A percentile compares a stretch with the other conserved stretches of the same genome.
Evolutionary conservation across 2,888 invertebrate genomes (phyloP).

Genomic region (Charanyca ferruginea): DNA sequence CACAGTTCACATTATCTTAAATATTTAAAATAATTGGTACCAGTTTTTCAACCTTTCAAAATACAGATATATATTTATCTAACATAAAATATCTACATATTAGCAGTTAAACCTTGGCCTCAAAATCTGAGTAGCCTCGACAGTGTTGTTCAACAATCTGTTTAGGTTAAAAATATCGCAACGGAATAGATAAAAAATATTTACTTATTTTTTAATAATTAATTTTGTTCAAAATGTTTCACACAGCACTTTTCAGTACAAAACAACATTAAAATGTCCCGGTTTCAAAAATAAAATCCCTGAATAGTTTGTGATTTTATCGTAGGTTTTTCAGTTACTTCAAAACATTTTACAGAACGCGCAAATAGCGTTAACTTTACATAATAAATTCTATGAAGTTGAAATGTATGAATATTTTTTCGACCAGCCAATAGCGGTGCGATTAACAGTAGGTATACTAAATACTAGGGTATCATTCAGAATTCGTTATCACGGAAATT

Average conservation of each 20-base stretch:
- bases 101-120: slow-evolving; percentile 87
- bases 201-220: slow-evolving; percentile 40
- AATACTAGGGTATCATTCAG: slow-evolving; percentile 81
- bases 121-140: slow-evolving; percentile 85
- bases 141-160: slow-evolving; percentile 82
- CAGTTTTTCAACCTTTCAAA: slow-evolving; percentile 76
- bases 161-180: slow-evolving; percentile 85
- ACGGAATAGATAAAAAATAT: slow-evolving; percentile 74
- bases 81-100: slow-evolving; percentile 83
- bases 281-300: background rate
- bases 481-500: slow-evolving; percentile 64
- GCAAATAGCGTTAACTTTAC: background rate
- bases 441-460: slow-evolving; percentile 65
- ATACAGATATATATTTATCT: slow-evolving; percentile 77
- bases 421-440: slow-evolving; percentile 40
- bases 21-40: slow-evolving; percentile 65
- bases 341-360: background rate
- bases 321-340: slow-evolving; percentile 4
- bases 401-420: slow-evolving; percentile 16
- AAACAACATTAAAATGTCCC: background rate
- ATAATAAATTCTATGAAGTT: slow-evolving; percentile 8
- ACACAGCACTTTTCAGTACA: slow-evolving; percentile 1
- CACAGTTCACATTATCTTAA: slow-evolving; percentile 55
- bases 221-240: slow-evolving; percentile 26
- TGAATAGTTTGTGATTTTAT: slow-evolving; percentile 5